Evolutionary conservation across 2,888 invertebrate species (phyloP).

Genomic region (Troglohyphantes excavatus): DNA sequence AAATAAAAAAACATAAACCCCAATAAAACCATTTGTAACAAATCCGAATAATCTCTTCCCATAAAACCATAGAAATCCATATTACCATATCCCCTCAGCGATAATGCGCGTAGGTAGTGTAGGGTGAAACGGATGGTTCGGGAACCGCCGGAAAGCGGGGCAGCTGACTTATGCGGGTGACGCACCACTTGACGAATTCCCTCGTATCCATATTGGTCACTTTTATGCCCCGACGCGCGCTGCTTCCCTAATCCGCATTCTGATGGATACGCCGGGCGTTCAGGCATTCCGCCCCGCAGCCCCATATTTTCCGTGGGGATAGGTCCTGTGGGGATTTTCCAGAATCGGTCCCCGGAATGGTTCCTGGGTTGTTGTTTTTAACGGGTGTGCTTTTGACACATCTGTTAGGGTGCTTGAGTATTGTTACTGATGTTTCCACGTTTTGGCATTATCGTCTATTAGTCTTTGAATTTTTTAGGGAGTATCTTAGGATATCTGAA

Average conservation of each 20-base stretch:
- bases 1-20: not conserved
- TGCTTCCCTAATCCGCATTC: conserved; percentile 71
- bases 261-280: conserved; percentile 68
- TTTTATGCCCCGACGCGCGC: conserved; percentile 69
- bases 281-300: conserved; percentile 8
- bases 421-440: too few relatives aligned
- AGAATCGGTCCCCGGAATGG: not conserved
- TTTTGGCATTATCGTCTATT: too few relatives aligned
- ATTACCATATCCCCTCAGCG: not conserved
- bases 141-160: not conserved
- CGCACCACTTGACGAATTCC: conserved; percentile 52
- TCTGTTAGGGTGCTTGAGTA: too few relatives aligned
- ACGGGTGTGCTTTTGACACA: not conserved
- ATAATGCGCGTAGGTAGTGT: conserved; percentile 1
- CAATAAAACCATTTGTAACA: conserved; percentile 17
- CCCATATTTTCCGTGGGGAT: not conserved
- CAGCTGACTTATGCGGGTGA: conserved; percentile 10
- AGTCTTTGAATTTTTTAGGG: too few relatives aligned
- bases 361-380: conserved; percentile 4
- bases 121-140: not conserved
- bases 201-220: conserved; percentile 58
- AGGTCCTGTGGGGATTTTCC: conserved; percentile 4
- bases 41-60: conserved; percentile 4
- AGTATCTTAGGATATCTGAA: too few relatives aligned
- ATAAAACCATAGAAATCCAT: not conserved